phyloP scores from a whole-genome alignment of 2,888 invertebrate species.

The Amiota minor region DNA sequence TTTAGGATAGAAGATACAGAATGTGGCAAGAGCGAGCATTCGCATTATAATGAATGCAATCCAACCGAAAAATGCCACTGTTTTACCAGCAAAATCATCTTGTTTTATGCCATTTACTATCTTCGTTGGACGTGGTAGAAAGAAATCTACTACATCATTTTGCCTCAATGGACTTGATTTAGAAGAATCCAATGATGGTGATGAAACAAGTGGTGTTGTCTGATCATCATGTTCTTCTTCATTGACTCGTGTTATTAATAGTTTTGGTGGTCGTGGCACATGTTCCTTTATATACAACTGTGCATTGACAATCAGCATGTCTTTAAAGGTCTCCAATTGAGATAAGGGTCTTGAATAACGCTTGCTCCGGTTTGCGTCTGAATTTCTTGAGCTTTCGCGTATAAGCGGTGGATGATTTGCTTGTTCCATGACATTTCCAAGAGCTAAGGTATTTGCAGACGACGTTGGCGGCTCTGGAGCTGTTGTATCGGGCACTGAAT shows the following conservation, averaged over 20 bases:
- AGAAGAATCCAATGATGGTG: constrained; percentile 30
- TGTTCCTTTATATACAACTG: constrained; percentile 76
- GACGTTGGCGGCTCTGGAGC: constrained; percentile 75
- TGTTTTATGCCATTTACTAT: constrained; percentile 81
- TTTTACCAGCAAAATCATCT: constrained; percentile 81
- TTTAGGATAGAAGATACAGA: constrained; percentile 80
- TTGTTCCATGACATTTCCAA: constrained; percentile 24
- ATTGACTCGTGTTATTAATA: constrained; percentile 73
- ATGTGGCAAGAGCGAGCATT: constrained; percentile 80
- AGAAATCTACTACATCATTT: constrained; percentile 69
- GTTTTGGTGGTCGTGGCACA: constrained; percentile 75
- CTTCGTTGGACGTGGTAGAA: constrained; percentile 73
- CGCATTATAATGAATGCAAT: constrained; percentile 83
- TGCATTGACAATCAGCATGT: constrained; percentile 76
- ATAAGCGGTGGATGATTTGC: constrained; percentile 46
- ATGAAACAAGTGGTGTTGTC: constrained; percentile 42
- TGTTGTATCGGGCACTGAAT: constrained; percentile 73
- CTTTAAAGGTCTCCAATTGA: constrained; percentile 69
- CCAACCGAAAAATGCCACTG: constrained; percentile 85
- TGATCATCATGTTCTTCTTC: constrained; percentile 70
- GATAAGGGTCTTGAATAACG: constrained; percentile 58
- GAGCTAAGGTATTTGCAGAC: not conserved
- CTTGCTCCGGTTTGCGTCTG: constrained; percentile 42
- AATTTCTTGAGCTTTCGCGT: constrained; percentile 48
- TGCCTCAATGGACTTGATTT: constrained; percentile 47